Conservation (phyloP, 1,140 invertebrate species). For the Heterodera carotae region DNA sequence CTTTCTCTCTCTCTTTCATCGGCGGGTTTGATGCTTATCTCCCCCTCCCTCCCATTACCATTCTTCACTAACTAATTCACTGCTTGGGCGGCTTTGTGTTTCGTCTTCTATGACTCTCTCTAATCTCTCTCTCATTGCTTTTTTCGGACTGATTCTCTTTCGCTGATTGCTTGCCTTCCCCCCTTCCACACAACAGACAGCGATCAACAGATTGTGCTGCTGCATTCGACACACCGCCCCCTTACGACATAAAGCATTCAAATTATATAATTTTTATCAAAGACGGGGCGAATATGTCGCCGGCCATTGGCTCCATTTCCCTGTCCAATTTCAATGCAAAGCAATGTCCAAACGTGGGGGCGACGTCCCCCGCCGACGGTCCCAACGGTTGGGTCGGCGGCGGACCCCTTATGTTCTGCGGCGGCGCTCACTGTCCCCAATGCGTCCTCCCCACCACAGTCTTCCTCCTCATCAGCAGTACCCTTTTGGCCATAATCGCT, state of each 20-base stretch:
- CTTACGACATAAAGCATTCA: neutral
- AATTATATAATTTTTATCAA: neutral
- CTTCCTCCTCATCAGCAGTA: neutral
- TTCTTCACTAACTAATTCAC: neutral
- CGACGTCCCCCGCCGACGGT: no score
- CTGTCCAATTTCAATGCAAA: neutral
- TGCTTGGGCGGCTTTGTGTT: neutral
- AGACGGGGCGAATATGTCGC: neutral
- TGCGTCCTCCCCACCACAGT: neutral
- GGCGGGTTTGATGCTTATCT: neutral
- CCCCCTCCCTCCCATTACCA: neutral
- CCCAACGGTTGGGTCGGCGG: neutral
- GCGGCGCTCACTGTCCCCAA: neutral
- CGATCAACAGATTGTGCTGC: no score
- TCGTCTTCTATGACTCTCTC: neutral
- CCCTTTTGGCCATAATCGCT: slow-evolving; percentile 13
- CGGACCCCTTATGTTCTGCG: neutral
- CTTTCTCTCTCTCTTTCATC: no score
- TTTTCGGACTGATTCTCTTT: neutral
- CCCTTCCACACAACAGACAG: no score
- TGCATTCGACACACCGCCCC: no score
- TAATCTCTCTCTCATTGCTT: neutral
- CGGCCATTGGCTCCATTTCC: neutral
- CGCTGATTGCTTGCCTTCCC: no score
- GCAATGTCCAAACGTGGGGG: neutral